Conservation (phyloP, 2,888 invertebrate genomes). For the Diarsia mendica region DNA sequence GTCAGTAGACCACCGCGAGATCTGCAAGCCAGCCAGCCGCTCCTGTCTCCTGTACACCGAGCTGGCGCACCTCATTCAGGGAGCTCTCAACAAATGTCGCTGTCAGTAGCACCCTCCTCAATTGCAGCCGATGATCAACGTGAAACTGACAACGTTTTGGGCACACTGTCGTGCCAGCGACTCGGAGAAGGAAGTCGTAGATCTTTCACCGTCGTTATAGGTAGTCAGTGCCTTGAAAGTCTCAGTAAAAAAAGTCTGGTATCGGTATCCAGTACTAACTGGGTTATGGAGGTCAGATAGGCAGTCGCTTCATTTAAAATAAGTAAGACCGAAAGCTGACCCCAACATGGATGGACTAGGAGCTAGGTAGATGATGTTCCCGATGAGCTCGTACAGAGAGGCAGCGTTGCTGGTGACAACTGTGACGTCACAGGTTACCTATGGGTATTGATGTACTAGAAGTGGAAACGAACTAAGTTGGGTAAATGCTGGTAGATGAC, state of each 20-base stretch:
- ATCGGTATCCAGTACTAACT: neutral
- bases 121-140: neutral
- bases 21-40: slow-evolving; percentile 95
- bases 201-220: neutral
- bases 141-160: neutral
- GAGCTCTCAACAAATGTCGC: slow-evolving; percentile 69
- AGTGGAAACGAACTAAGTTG: too few relatives aligned
- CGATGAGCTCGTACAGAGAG: too few relatives aligned
- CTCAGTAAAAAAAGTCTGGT: too few relatives aligned
- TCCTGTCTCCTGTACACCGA: slow-evolving; percentile 92
- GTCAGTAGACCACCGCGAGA: slow-evolving; percentile 95
- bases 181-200: neutral
- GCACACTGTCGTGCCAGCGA: neutral
- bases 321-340: neutral
- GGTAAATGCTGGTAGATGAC: too few relatives aligned
- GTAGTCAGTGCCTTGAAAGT: neutral
- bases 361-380: neutral
- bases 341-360: neutral
- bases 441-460: too few relatives aligned
- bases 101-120: slow-evolving; percentile 46
- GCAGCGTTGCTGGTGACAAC: too few relatives aligned
- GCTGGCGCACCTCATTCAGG: slow-evolving; percentile 91
- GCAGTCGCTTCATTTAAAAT: neutral
- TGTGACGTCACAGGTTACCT: too few relatives aligned
- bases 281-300: neutral